phyloP scores from a whole-genome alignment of 2,113 vertebrate genomes.

The Casuarius casuarius region DNA sequence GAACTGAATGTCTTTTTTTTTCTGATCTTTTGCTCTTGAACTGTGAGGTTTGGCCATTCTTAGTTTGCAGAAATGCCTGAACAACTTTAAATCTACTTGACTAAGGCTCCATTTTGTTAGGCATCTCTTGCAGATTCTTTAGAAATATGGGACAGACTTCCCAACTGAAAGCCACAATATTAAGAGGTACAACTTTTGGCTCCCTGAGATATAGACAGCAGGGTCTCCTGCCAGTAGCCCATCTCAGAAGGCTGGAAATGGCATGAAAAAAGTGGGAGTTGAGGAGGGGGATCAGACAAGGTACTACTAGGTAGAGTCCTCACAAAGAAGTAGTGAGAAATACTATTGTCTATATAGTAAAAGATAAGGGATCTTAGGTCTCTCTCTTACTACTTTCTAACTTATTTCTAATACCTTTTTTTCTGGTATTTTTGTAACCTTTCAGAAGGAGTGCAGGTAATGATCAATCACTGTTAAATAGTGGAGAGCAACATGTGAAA shows the following conservation, averaged over 20 bases:
- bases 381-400: not conserved
- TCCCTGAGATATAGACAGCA: too few species aligned
- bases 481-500: not conserved
- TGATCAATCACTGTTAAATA: not conserved
- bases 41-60: not conserved
- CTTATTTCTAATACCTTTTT: not conserved
- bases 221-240: not conserved
- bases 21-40: not conserved
- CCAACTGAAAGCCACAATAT: not conserved
- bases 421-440: not conserved
- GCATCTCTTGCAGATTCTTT: not conserved
- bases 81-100: not conserved
- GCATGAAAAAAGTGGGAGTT: not conserved
- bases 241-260: not conserved
- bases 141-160: not conserved
- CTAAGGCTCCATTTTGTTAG: not conserved
- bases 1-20: not conserved
- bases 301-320: not conserved
- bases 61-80: not conserved
- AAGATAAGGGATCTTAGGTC: not conserved
- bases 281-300: too few species aligned
- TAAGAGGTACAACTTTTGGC: not conserved
- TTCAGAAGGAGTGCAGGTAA: not conserved
- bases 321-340: not conserved
- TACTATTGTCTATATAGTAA: not conserved